Evolutionary conservation across 2,888 invertebrate genomes (phyloP), one percentile per base, ranked within the genome.

Genomic region (Eledone cirrhosa): DNA sequence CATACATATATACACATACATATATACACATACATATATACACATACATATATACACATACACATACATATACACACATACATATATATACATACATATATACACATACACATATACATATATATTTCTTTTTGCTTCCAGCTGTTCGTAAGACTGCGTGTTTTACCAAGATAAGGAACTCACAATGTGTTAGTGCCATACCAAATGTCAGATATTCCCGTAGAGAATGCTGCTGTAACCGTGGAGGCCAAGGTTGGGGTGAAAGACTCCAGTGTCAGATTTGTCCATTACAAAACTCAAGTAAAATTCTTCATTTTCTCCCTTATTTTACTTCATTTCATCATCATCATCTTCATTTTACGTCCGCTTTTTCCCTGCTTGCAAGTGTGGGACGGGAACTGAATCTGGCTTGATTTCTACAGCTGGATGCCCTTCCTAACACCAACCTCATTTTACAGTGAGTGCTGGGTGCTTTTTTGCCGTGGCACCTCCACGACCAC

Each of bases 141-240:
- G 88, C 83, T 74, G 83, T 86, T 13, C 82, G 83, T 77, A 82
- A 81, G 63, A 87, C 86, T 27, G 84, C 79, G 53, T 89, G 88
- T 80, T 89, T 83, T 79, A 84, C 83, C 0, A 83, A 83, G 11
- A 84, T 87, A 16, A 79, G 82, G 0, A 80, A 83, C 29, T 81
- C 78, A 33, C 93, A 94, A 83, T 96, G 96, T 87, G 92, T 93
- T 22, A 94, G 94, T 88, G 92, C 93, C 74, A 91, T 96, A 83
- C 91, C 93, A 0, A 93, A 95, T 90, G 92, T 80, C 93, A 91
- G 95, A 69, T 95, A 95, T 1, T 94, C 95, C 89, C 93, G 94
- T 82, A 96, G 96, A 90, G 96, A 96, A 88, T 96, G 96, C 90
- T 96, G 96, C 90, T 95, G 95, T 1, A 93, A 94, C 89, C 83